Evolutionary conservation across 2,113 vertebrate genomes (phyloP).

Genomic region (Columba livia): DNA sequence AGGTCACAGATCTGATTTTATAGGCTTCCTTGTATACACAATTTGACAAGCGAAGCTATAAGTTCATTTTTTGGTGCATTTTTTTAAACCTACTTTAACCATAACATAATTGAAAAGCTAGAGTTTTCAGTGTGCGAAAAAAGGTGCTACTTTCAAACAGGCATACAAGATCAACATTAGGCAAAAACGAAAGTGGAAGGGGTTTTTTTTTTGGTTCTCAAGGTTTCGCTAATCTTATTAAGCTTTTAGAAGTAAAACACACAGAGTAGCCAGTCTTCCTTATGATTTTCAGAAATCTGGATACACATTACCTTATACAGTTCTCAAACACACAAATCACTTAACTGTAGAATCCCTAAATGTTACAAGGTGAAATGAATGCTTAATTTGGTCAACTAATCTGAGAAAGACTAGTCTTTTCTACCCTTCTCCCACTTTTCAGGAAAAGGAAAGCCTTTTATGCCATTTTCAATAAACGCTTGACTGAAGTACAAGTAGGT

Average conservation of each 20-base stretch:
- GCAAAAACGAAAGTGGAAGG: background rate
- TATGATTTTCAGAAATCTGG: background rate
- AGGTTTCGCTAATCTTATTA: background rate
- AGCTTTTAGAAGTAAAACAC: background rate
- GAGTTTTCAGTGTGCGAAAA: background rate
- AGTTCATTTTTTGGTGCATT: too few relatives aligned
- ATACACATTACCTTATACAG: background rate
- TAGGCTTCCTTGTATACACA: background rate
- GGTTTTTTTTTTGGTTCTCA: background rate
- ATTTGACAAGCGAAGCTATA: background rate
- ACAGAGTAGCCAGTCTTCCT: background rate
- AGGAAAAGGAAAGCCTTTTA: slow-evolving; percentile 20
- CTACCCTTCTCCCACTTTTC: background rate
- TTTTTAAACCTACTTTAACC: background rate
- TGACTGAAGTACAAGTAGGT: slow-evolving; percentile 30
- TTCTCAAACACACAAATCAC: background rate
- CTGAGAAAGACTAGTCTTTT: background rate
- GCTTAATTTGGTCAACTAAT: background rate
- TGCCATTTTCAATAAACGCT: background rate
- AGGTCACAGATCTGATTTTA: background rate
- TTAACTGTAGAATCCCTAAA: background rate
- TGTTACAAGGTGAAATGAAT: background rate
- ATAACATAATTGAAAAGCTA: background rate
- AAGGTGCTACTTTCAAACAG: background rate
- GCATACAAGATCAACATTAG: background rate